Evolutionary conservation across 1,140 invertebrate genomes (phyloP), one percentile per base, ranked within the genome.

Genomic region (Ooceraea biroi): DNA sequence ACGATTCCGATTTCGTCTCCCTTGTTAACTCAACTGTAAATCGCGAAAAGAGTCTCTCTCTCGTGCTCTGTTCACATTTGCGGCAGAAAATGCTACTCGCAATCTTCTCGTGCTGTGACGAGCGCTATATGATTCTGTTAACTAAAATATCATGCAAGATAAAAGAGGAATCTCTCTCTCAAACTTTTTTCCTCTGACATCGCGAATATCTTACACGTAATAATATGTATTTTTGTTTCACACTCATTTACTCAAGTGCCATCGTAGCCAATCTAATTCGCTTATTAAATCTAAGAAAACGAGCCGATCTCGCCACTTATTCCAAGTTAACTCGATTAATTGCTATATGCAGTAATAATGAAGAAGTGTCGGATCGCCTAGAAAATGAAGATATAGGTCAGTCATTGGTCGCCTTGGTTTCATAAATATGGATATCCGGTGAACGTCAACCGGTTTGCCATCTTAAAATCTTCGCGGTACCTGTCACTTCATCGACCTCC

Each of bases 1-100:
- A 85, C 69, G 66, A 83, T 65, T 85, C 69, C 61, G 30, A 63
- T 83, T 85, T 85, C 27, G 69, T 85, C 69, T 74, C 22, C 36
- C 46, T 74, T 65, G 80, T 83, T 85, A 85, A 69, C 80, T 85
- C 69, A 55, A 69, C 55, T 78, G 44, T 76, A 25, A 68, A 83
- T 61, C 77, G 41, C 52, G n/a, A 69, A 82, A 19, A 36, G 36
- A 36, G 2, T 36, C 2, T n/a, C 27, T 3, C 52, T 68, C 48
- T 50, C 76, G 76, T 57, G 48, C 41, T 46, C 41, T 69, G 17
- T 8, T 66, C 36, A 44, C 12, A 46, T 71, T 82, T 80, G 44
- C 22, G 14, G 12, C 27, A 65, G n/a, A 80, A 71, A 71, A 80
- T 44, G 30, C 36, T 66, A 36, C 48, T 52, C 73, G 60, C 19